A percentile compares a stretch with the other conserved stretches of the same genome.
phyloP scores from a whole-genome alignment of 2,888 invertebrate genomes.

The Spodoptera exigua region DNA sequence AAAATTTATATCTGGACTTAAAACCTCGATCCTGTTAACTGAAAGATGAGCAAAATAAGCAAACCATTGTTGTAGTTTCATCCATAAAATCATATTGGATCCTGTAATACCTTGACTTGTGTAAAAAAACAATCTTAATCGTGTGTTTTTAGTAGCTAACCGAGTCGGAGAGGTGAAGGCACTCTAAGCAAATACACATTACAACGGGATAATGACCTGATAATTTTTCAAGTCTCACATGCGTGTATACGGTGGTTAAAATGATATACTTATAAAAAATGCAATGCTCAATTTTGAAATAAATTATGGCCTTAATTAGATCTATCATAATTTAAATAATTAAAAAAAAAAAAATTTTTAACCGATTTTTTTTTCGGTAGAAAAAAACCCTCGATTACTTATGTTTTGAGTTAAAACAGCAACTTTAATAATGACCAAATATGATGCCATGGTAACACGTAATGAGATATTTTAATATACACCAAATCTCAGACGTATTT shows the following conservation, averaged over 20 bases:
- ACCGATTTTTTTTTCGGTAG: too few relatives aligned
- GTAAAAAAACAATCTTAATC: slow-evolving; percentile 17
- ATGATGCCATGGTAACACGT: too few relatives aligned
- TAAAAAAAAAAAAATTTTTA: too few relatives aligned
- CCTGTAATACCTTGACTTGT: slow-evolving; percentile 7
- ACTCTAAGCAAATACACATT: slow-evolving; percentile 22
- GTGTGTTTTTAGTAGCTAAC: slow-evolving; percentile 5
- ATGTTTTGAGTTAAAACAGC: too few relatives aligned
- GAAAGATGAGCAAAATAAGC: slow-evolving; percentile 17
- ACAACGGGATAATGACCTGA: slow-evolving; percentile 20
- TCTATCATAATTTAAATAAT: too few relatives aligned
- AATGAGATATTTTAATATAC: too few relatives aligned
- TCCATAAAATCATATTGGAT: slow-evolving; percentile 12
- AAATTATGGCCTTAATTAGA: too few relatives aligned
- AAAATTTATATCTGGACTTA: slow-evolving; percentile 15
- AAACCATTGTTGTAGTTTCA: slow-evolving; percentile 15
- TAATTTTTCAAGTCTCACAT: slow-evolving; percentile 2
- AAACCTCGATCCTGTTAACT: slow-evolving; percentile 23
- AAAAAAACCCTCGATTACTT: too few relatives aligned
- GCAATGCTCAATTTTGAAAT: too few relatives aligned
- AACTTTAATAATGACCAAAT: too few relatives aligned
- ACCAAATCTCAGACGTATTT: too few relatives aligned
- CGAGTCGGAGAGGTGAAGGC: slow-evolving; percentile 21
- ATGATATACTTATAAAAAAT: not conserved
- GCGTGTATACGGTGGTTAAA: slow-evolving; percentile 8